These are phyloP conservation scores for Esox lucius DNA, from an alignment of 2,797 vertebrate genomes.

Conservation along the genomic window DNA sequence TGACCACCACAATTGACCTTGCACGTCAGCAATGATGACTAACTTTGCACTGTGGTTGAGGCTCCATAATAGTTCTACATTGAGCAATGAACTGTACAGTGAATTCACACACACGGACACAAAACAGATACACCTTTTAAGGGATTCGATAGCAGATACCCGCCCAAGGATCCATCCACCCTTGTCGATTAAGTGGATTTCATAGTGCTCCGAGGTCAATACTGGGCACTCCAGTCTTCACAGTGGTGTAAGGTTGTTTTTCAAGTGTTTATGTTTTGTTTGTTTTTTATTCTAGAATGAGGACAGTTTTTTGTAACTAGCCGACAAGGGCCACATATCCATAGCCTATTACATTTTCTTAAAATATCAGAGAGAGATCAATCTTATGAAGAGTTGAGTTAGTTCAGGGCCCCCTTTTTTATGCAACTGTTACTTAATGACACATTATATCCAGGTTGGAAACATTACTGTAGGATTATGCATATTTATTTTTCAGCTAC, in stretches of 20 bases:
- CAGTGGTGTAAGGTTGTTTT: neutral
- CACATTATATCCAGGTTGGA: no score
- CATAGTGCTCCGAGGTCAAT: neutral
- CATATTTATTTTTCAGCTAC: no score
- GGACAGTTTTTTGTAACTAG: neutral
- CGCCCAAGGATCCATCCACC: neutral
- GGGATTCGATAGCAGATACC: neutral
- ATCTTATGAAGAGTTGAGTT: no score
- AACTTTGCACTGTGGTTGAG: neutral
- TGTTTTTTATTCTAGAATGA: neutral
- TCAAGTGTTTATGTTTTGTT: neutral
- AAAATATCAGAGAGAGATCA: no score
- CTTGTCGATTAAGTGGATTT: neutral
- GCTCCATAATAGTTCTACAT: neutral
- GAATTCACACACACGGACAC: neutral
- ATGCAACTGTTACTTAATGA: no score
- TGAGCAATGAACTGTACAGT: neutral
- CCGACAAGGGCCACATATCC: neutral
- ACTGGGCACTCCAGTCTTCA: neutral
- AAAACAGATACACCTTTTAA: neutral
- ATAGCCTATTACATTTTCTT: neutral
- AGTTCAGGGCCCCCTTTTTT: no score
- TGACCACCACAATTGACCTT: neutral
- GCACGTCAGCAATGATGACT: neutral
- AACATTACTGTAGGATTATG: no score